phyloP scores from a whole-genome alignment of 2,888 invertebrate genomes.

The Drosophila recens region DNA sequence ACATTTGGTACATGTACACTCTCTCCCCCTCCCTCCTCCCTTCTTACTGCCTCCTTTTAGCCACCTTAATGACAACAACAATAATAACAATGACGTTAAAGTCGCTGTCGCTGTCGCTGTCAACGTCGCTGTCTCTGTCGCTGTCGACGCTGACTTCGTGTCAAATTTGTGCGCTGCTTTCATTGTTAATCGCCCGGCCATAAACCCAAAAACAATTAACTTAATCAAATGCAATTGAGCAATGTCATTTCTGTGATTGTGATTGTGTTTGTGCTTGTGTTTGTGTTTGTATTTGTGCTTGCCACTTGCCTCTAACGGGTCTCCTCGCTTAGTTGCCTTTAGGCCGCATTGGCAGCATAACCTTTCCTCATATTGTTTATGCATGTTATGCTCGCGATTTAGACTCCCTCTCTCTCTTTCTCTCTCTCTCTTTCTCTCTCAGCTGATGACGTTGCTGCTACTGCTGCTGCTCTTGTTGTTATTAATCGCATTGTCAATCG shows the following conservation, averaged over 20 bases:
- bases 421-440: background rate
- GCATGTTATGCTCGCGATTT: slow-evolving; percentile 27
- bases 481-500: slow-evolving; percentile 80
- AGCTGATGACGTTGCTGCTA: background rate
- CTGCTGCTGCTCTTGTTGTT: slow-evolving; percentile 46
- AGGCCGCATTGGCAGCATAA: slow-evolving; percentile 18
- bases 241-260: slow-evolving; percentile 77
- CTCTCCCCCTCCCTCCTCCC: no score
- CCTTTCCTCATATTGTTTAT: slow-evolving; percentile 54
- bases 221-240: slow-evolving; percentile 80
- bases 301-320: slow-evolving; percentile 17
- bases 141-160: slow-evolving; percentile 50
- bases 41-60: slow-evolving; percentile 22
- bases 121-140: slow-evolving; percentile 2
- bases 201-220: slow-evolving; percentile 77
- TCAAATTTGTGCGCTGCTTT: slow-evolving; percentile 66
- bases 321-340: background rate
- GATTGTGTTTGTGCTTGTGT: slow-evolving; percentile 64
- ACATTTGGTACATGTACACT: slow-evolving; percentile 53
- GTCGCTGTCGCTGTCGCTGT: slow-evolving; percentile 8
- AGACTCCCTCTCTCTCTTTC: background rate
- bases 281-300: slow-evolving; percentile 70
- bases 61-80: slow-evolving; percentile 53
- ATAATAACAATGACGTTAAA: background rate
- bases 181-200: slow-evolving; percentile 74